Conservation (phyloP, 2,797 vertebrate genomes). For the Craterocephalus amniculus region DNA sequence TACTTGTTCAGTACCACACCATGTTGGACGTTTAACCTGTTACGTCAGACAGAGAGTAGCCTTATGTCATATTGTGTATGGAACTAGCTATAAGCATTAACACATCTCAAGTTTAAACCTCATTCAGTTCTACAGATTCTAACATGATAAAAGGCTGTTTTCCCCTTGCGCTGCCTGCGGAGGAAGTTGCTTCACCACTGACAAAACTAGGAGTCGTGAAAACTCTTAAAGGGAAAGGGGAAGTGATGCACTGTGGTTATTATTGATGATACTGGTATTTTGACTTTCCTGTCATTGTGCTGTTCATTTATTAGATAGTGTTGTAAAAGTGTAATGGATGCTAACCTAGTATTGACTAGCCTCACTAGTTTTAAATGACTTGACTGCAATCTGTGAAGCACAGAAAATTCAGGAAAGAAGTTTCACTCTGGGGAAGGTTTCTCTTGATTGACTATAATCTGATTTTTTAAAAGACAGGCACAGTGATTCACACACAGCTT, state of each 20-base stretch:
- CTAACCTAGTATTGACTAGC: not conserved
- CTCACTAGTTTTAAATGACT: not conserved
- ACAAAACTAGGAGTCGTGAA: conserved; percentile 69
- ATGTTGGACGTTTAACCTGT: conserved; percentile 15
- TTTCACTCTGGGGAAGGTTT: conserved; percentile 25
- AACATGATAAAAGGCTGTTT: conserved; percentile 7
- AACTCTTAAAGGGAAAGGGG: conserved; percentile 62
- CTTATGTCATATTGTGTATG: not conserved
- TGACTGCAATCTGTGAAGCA: not conserved
- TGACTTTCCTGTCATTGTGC: conserved; percentile 32
- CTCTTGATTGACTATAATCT: conserved; percentile 47
- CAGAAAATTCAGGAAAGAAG: not conserved
- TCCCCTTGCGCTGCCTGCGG: conserved; percentile 42
- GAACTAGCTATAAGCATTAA: not conserved
- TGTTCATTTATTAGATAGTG: conserved; percentile 15
- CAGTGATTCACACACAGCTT: conserved; percentile 49
- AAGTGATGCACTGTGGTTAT: conserved; percentile 58
- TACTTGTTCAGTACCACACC: not conserved
- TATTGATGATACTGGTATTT: conserved; percentile 42
- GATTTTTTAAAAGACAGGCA: conserved; percentile 43
- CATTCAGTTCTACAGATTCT: conserved; percentile 3
- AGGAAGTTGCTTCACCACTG: conserved; percentile 73
- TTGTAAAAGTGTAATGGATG: conserved; percentile 1
- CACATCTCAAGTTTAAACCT: not conserved
- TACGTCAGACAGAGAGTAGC: conserved; percentile 3